These are phyloP conservation scores for Gymnopithys bicolor DNA, from an alignment of 2,797 vertebrate species.

Conservation along the genomic window DNA sequence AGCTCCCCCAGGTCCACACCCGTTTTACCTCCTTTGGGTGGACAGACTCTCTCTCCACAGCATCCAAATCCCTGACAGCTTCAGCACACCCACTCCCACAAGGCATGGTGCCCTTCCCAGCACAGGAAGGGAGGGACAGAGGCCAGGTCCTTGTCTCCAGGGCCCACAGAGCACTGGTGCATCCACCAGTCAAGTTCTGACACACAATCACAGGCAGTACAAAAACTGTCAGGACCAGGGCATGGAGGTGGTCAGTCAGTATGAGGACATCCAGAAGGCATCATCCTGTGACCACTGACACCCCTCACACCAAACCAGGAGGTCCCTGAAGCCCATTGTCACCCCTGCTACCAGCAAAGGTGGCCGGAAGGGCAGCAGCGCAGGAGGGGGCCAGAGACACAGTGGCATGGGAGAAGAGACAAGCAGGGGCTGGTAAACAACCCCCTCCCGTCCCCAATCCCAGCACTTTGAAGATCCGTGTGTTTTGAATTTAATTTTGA, in stretches of 20 bases:
- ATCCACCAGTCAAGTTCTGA: neutral
- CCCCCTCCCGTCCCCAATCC: slow-evolving; percentile 41
- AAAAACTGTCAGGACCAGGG: neutral
- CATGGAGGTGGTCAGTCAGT: neutral
- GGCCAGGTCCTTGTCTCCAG: neutral
- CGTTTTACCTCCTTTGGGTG: neutral
- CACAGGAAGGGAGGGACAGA: neutral
- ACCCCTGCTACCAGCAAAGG: neutral
- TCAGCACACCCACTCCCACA: neutral
- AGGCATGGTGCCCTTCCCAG: neutral
- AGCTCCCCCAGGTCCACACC: neutral
- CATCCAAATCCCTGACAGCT: neutral
- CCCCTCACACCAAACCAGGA: neutral
- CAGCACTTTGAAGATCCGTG: slow-evolving; percentile 80
- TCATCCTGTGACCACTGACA: neutral
- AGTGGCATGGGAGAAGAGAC: slow-evolving; percentile 2
- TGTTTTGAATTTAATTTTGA: slow-evolving; percentile 86
- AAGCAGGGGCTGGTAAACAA: slow-evolving; percentile 45
- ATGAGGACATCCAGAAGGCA: neutral
- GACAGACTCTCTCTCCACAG: neutral
- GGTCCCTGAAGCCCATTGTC: neutral
- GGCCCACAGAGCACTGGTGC: neutral
- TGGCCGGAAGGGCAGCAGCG: neutral
- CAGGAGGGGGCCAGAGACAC: neutral
- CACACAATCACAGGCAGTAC: neutral